phyloP scores from a whole-genome alignment of 2,113 vertebrate genomes.

The Accipiter virgatus region DNA sequence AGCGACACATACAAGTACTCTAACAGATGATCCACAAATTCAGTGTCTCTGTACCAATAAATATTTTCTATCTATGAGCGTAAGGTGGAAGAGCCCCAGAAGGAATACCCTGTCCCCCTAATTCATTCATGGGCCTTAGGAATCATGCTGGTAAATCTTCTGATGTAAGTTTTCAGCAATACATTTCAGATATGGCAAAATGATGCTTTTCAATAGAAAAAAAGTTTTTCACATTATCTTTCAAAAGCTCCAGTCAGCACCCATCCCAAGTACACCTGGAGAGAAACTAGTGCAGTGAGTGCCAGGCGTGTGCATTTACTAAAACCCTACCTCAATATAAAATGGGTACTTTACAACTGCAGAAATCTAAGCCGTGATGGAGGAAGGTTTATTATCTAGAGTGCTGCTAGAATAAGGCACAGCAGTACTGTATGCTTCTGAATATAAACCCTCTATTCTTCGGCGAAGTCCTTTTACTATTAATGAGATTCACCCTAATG shows the following conservation, averaged over 20 bases:
- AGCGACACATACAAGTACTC: accelerated
- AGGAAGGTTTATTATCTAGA: slow-evolving; percentile 36
- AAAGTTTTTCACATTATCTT: background rate
- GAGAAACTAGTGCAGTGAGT: background rate
- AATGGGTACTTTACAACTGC: background rate
- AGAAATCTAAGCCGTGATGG: background rate
- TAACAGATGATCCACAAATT: background rate
- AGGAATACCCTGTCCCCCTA: background rate
- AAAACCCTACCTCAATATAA: background rate
- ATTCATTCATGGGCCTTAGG: background rate
- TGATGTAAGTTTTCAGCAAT: background rate
- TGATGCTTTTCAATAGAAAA: background rate
- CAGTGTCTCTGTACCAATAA: background rate
- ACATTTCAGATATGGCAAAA: background rate
- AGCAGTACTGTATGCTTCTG: slow-evolving; percentile 1
- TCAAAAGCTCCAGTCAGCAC: background rate
- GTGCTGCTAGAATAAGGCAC: slow-evolving; percentile 1
- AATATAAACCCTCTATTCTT: slow-evolving; percentile 59
- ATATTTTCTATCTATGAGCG: background rate
- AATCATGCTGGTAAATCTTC: background rate
- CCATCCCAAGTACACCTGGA: background rate
- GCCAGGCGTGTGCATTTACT: background rate
- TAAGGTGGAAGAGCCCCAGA: background rate
- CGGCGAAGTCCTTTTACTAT: slow-evolving; percentile 44
- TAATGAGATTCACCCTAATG: slow-evolving; percentile 61